Percentiles rank a stretch among this genome's conserved stretches.
These are phyloP conservation scores for Muntiacus reevesi DNA, from an alignment of 2,113 vertebrate genomes.

Conservation along the genomic window DNA sequence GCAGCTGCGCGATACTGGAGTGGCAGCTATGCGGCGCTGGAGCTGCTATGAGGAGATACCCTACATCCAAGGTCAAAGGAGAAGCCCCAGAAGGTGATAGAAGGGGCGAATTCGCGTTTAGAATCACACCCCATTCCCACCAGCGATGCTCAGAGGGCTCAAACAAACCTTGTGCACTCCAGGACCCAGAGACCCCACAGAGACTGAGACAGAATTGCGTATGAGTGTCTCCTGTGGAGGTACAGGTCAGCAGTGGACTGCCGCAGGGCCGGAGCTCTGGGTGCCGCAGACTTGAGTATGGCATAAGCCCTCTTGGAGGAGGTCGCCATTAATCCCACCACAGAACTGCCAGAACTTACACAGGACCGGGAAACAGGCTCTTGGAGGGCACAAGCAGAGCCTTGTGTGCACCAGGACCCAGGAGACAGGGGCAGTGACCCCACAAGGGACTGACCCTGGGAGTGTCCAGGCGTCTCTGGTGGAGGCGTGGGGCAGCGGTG, in stretches of 20 bases:
- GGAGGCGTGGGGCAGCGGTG: background rate
- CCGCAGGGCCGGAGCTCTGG: background rate
- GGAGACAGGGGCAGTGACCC: background rate
- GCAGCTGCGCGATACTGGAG: background rate
- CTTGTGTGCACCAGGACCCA: background rate
- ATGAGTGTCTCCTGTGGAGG: background rate
- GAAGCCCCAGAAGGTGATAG: background rate
- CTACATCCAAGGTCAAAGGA: background rate
- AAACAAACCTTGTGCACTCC: background rate
- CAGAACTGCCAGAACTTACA: background rate
- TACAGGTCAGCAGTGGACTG: background rate
- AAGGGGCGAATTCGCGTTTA: background rate
- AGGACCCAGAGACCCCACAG: background rate
- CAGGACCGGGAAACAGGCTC: background rate
- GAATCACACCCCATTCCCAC: background rate
- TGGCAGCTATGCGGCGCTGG: rapidly evolving
- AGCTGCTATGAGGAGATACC: background rate
- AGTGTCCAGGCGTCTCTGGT: background rate
- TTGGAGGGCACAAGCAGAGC: background rate
- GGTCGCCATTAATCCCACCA: background rate
- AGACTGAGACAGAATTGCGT: background rate
- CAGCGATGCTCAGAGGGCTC: background rate
- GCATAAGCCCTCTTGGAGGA: background rate
- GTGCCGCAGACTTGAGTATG: background rate
- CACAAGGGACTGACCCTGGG: background rate